Base-by-base conservation (phyloP, 2,113 vertebrate species). In the Danionella cerebrum region DNA sequence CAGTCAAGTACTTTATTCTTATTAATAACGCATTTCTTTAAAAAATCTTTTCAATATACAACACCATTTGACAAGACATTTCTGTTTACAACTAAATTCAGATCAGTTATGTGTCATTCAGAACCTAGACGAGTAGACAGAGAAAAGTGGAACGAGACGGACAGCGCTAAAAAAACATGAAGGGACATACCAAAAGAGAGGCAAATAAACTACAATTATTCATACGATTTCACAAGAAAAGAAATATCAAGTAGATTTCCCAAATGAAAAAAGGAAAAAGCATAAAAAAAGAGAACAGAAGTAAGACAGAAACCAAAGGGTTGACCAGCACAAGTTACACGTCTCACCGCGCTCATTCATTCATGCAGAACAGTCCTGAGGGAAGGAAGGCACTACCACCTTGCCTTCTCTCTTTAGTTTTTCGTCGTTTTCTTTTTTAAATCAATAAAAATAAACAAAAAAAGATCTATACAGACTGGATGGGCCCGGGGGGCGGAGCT, bases 41-140 rank as follows among this genome's bases (percentile, higher is more conserved):
- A 76, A 79, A 79, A 77, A 75, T 76, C 74, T 70, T 70, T 74
- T 77, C 57, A 79, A 79, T 79, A 72, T 79, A 79, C 75, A 79
- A 79, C 78, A 79, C 72, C 65, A 72, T 72, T 74, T 76, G 74
- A 76, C 77, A 59, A 76, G 74, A 77, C 78, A 76, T 52, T 67
- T 71, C 41, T 72, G 77, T 72, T 74, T 75, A 79, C 78, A 77
- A 70, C 78, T 79, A 79, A 75, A 66, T 57, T 73, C 53, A 71
- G 65, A 70, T 75, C 68, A 63, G 64, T 73, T 73, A 69, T 57
- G 68, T 27, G 53, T 70, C 67, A 65, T 77, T 71, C 50, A 58
- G 60, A 77, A 73, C 75, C 75, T 67, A 51, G 70, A 72, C 75
- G 41, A 72, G 75, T 72, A 71, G 75, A 79, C 70, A 55, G 64